Evolutionary conservation across 92 coral and sea anemone genomes (phyloP), one percentile per base, ranked within the genome.

Genomic region (Palythoa grandis): DNA sequence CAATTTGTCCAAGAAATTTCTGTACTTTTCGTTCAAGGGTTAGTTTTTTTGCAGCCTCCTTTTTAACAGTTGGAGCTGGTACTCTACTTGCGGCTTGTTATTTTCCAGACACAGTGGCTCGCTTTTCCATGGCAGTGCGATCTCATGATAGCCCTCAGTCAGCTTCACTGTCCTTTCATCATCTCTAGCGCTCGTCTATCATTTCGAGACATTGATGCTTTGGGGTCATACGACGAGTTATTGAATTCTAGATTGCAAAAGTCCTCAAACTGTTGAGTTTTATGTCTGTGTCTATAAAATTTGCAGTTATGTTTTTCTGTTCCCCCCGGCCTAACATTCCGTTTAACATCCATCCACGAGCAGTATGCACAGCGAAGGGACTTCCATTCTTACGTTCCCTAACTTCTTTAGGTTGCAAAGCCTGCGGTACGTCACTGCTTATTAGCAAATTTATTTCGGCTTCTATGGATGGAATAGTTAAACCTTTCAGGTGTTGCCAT

Each of bases 231-330:
- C 17, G 74, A 25, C 4, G 43, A 29, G 19, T 69, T 40, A 16
- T 69, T 69, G 74, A 69, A 69, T 53, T 53, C 58, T 53, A 53
- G 58, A 53, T 53, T 53, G 58, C 58, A 53, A 53, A 53, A 53
- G 58, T 53, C 58, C 58, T 53, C 58, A 53, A 53, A 69, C 74
- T 69, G 74, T n/a, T 29, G 4, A 38, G 40, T 68, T 68, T 68
- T 68, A 68, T 7, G 37, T 22, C 72, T 68, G 72, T 68, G 37
- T 23, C 72, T 23, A 70, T 38, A 24, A 70, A 70, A 38, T 70
- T 70, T 6, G 75, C 52, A 11, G 75, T 35, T 38, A 9, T 29
- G 58, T 11, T 53, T 53, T 53, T 53, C 58, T 53, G 58, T 53
- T 16, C 58, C n/a, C n/a, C n/a, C 14, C 58, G 58, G 58, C 58